Conservation (phyloP, 1,140 invertebrate species). For the Contarinia nasturtii region DNA sequence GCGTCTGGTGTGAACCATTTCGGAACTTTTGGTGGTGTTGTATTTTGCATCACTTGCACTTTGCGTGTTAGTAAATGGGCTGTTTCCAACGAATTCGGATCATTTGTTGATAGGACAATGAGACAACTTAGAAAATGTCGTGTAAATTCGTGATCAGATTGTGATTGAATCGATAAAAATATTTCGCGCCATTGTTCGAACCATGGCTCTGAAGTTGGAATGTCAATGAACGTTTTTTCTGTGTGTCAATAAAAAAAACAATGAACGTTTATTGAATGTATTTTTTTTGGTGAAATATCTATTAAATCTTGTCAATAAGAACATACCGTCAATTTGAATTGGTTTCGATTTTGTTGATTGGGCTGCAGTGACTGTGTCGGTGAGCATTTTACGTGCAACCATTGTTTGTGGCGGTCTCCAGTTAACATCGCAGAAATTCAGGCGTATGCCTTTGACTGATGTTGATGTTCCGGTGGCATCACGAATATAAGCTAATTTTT, state of each 20-base stretch:
- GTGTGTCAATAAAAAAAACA: constrained; percentile 1
- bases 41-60: constrained; percentile 56
- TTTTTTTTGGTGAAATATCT: neutral
- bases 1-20: constrained; percentile 80
- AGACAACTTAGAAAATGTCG: constrained; percentile 84
- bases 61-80: constrained; percentile 58
- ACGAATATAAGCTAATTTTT: constrained; percentile 59
- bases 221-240: constrained; percentile 30
- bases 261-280: neutral
- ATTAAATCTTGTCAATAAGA: neutral
- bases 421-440: constrained; percentile 66
- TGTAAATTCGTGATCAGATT: constrained; percentile 88
- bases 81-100: constrained; percentile 60
- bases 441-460: constrained; percentile 55
- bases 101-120: constrained; percentile 64
- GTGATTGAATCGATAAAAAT: constrained; percentile 74
- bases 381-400: constrained; percentile 66
- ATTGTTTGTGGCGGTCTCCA: constrained; percentile 61
- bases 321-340: constrained; percentile 24
- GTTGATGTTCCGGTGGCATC: constrained; percentile 60
- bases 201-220: constrained; percentile 73
- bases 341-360: constrained; percentile 40
- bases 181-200: constrained; percentile 89
- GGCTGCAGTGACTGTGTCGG: constrained; percentile 61
- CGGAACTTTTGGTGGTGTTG: constrained; percentile 52